Conservation (phyloP, 2,888 invertebrate genomes). For the Mactromeris polynyma region DNA sequence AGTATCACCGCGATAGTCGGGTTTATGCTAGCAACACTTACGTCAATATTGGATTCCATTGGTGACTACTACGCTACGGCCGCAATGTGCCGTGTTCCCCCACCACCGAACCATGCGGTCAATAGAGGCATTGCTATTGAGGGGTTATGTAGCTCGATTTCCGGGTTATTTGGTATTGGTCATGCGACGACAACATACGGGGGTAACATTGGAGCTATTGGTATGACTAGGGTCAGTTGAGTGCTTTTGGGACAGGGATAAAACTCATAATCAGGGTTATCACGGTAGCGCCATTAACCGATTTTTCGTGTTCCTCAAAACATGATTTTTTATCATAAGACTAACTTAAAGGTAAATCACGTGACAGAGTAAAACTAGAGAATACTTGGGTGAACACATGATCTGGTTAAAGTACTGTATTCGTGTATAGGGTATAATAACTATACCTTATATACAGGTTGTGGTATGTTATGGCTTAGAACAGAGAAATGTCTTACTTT, state of each 20-base stretch:
- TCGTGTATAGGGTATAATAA: no score
- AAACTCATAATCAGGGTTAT: no score
- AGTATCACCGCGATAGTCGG: conserved; percentile 75
- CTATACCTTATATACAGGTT: no score
- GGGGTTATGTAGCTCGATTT: conserved; percentile 93
- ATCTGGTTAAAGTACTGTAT: no score
- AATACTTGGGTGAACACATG: no score
- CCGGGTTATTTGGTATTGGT: conserved; percentile 94
- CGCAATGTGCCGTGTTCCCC: conserved; percentile 90
- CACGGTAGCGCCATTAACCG: no score
- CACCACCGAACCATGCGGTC: conserved; percentile 94
- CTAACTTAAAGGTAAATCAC: no score
- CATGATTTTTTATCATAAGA: no score
- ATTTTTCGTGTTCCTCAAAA: no score
- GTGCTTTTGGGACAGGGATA: neutral
- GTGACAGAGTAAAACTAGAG: no score
- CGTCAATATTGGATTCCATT: conserved; percentile 88
- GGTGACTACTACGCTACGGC: conserved; percentile 96
- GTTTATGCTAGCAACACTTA: conserved; percentile 77
- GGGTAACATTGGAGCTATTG: conserved; percentile 96
- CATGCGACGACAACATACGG: conserved; percentile 96
- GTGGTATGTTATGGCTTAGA: no score
- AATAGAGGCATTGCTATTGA: conserved; percentile 92
- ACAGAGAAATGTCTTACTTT: no score
- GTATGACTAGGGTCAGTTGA: conserved; percentile 91